Conservation (phyloP, 2,797 vertebrate genomes). For the Ctenopoma kingsleyae region DNA sequence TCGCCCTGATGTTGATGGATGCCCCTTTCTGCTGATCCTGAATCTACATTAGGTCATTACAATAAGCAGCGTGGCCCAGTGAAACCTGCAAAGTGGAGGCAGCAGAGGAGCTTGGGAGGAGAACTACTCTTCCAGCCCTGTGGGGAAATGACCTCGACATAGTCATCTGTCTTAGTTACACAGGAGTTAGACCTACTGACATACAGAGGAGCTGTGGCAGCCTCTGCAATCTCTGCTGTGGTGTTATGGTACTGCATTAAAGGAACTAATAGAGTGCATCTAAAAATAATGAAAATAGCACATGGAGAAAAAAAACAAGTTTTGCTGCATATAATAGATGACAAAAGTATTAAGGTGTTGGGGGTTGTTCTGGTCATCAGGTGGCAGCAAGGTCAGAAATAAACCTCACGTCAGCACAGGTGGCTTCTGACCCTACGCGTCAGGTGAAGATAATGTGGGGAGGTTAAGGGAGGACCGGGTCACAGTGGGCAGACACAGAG, state of each 20-base stretch:
- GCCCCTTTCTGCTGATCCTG: slow-evolving; percentile 72
- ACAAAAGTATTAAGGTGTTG: slow-evolving; percentile 21
- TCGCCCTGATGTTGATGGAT: slow-evolving; percentile 82
- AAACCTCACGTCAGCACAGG: slow-evolving; percentile 63
- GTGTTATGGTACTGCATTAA: slow-evolving; percentile 82
- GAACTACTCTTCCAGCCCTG: slow-evolving; percentile 56
- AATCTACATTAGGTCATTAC: slow-evolving; percentile 85
- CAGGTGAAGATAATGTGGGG: slow-evolving; percentile 67
- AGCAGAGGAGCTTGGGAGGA: slow-evolving; percentile 61
- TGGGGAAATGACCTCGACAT: slow-evolving; percentile 73
- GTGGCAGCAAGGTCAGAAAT: slow-evolving; percentile 63
- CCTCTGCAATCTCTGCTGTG: slow-evolving; percentile 58
- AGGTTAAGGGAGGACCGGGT: slow-evolving; percentile 50
- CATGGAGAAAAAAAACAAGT: slow-evolving; percentile 20
- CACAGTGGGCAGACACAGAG: slow-evolving; percentile 22
- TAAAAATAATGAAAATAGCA: slow-evolving; percentile 76
- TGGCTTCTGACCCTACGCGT: slow-evolving; percentile 67
- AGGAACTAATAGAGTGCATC: slow-evolving; percentile 77
- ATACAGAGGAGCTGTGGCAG: slow-evolving; percentile 36
- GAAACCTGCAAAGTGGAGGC: slow-evolving; percentile 49
- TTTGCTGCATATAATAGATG: slow-evolving; percentile 51
- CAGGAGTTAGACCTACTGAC: slow-evolving; percentile 75
- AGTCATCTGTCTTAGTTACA: slow-evolving; percentile 87
- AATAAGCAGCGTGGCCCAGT: slow-evolving; percentile 67
- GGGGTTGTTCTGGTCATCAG: slow-evolving; percentile 35